A percentile compares a stretch with the other conserved stretches of the same genome.
phyloP scores from a whole-genome alignment of 2,797 vertebrate genomes.

The Enteromius radiatus region DNA sequence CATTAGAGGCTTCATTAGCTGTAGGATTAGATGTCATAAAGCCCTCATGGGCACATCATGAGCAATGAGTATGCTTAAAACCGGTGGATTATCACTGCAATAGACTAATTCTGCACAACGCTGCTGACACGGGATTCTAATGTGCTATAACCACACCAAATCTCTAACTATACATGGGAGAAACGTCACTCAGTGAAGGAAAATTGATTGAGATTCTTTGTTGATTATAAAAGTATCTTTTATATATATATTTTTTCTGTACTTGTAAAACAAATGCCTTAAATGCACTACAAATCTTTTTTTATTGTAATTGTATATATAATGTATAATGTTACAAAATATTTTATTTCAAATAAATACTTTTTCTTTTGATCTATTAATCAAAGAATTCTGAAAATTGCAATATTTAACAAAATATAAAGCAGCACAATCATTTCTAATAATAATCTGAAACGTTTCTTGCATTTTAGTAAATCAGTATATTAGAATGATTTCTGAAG shows the following conservation, averaged over 20 bases:
- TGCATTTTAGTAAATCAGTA: background rate
- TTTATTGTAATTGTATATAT: background rate
- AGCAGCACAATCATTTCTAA: background rate
- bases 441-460: background rate
- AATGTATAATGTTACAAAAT: no score
- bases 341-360: no score
- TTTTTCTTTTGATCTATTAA: background rate
- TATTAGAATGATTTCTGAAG: background rate
- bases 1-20: constrained; percentile 53
- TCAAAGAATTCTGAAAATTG: background rate
- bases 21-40: constrained; percentile 53
- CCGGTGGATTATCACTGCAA: constrained; percentile 36
- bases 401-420: background rate
- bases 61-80: constrained; percentile 45
- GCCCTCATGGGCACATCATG: constrained; percentile 42
- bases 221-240: background rate
- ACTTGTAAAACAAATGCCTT: background rate
- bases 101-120: constrained; percentile 22
- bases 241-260: background rate
- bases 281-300: background rate
- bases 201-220: background rate
- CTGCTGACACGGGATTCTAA: background rate
- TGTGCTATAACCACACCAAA: constrained; percentile 15
- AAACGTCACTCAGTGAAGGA: background rate
- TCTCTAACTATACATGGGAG: background rate